These are phyloP conservation scores for Branchellion lobata DNA, from an alignment of 2,888 invertebrate species.

Conservation along the genomic window DNA sequence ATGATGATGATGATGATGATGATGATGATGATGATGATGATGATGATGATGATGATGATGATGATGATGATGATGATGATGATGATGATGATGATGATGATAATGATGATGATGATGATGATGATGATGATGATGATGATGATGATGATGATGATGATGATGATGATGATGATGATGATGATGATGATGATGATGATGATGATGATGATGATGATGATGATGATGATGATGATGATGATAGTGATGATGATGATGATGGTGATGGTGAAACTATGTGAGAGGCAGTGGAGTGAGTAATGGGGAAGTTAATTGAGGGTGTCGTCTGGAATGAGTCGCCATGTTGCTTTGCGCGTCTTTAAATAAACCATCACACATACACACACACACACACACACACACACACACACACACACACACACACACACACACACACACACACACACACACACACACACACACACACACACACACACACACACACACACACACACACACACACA, in stretches of 20 bases:
- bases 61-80: slow-evolving; percentile 43
- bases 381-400: too few species aligned
- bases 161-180: slow-evolving; percentile 37
- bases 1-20: slow-evolving; percentile 38
- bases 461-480: too few species aligned
- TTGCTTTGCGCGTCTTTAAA: too few species aligned
- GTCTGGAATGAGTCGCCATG: neutral
- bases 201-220: slow-evolving; percentile 13
- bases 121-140: slow-evolving; percentile 39
- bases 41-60: slow-evolving; percentile 42
- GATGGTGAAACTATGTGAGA: too few species aligned
- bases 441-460: too few species aligned
- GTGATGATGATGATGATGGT: slow-evolving; percentile 18
- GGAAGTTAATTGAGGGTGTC: neutral
- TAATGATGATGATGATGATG: slow-evolving; percentile 36
- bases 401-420: too few species aligned
- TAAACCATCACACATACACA: too few species aligned
- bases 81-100: slow-evolving; percentile 38
- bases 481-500: too few species aligned
- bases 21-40: slow-evolving; percentile 41
- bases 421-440: too few species aligned
- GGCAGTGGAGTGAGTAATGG: too few species aligned
- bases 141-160: slow-evolving; percentile 40
- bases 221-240: slow-evolving; percentile 34
- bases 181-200: slow-evolving; percentile 27